Base-by-base conservation (phyloP, 37 sponge, comb jelly and placozoan species). In the Lycopodina hypogea region DNA sequence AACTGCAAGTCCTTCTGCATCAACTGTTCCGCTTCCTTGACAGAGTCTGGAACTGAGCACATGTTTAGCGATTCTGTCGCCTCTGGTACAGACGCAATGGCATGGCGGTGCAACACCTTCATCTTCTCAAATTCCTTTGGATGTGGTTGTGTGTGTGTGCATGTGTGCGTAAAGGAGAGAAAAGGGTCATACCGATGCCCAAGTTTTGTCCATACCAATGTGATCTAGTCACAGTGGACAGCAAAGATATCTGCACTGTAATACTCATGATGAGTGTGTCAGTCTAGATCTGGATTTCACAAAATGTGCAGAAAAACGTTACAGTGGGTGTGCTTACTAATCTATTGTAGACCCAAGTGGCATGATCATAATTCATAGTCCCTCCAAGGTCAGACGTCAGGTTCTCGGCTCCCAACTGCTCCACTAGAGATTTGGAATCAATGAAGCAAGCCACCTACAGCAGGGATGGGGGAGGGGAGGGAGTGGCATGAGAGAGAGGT, bases 21-120 rank as follows among this genome's bases (percentile, higher is more conserved):
- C 29, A 86, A 67, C 26, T 63, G 55, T 77, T 91, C 92, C 7
- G 87, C 88, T 1, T 87, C 92, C n/a, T 83, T 78, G 42, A 88
- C 88, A 38, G 45, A 51, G 42, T 19, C 42, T 0, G 83, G 83
- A 0, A 83, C n/a, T 52, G 77, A 42, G 45, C 57, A 72, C 32
- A 66, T 29, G 48, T 65, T 62, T 17, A 88, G 74, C 9, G 76
- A 78, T 19, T 48, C 39, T 28, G 38, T 72, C 58, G 78, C 48
- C 40, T 78, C 69, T 14, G 79, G 75, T 0, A 82, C 12, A 32
- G 37, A 19, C 0, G 56, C 64, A 71, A 74, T 82, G 21, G 73
- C 66, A 6, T 72, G 42, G 14, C 40, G 34, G 35, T 81, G 66
- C 23, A 78, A 45, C 7, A 29, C 28, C n/a, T 34, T 23, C 33